Conservation (phyloP, 2,797 vertebrate species). For the Cyclura pinguis region DNA sequence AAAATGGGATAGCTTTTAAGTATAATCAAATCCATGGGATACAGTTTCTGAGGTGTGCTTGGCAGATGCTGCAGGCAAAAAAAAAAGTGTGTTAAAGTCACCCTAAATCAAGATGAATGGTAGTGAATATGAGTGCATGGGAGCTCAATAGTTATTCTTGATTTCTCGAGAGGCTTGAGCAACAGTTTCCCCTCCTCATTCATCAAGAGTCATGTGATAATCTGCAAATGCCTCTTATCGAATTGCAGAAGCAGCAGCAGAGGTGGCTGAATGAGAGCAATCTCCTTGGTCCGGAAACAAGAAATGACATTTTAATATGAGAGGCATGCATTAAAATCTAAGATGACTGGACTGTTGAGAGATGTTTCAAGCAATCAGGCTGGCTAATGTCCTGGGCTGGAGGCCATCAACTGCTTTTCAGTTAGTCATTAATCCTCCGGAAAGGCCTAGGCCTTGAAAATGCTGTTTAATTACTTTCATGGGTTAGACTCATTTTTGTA, state of each 20-base stretch:
- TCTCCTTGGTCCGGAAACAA: constrained; percentile 53
- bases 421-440: constrained; percentile 51
- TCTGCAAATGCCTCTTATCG: constrained; percentile 42
- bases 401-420: constrained; percentile 55
- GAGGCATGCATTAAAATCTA: constrained; percentile 43
- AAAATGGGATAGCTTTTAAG: background rate
- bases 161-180: constrained; percentile 44
- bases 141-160: constrained; percentile 29
- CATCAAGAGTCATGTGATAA: constrained; percentile 30
- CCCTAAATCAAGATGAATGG: constrained; percentile 15
- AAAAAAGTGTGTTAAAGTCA: background rate
- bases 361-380: constrained; percentile 53
- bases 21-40: background rate
- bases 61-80: background rate
- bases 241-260: constrained; percentile 29
- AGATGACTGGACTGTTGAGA: constrained; percentile 54
- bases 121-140: background rate
- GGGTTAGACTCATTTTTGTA: constrained; percentile 63
- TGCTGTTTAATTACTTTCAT: constrained; percentile 67
- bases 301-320: constrained; percentile 44
- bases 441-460: constrained; percentile 67
- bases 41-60: background rate
- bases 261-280: constrained; percentile 24
- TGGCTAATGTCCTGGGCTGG: constrained; percentile 57
- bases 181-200: constrained; percentile 18